Evolutionary conservation across 2,113 vertebrate species (phyloP).

Genomic region (Struthio camelus): DNA sequence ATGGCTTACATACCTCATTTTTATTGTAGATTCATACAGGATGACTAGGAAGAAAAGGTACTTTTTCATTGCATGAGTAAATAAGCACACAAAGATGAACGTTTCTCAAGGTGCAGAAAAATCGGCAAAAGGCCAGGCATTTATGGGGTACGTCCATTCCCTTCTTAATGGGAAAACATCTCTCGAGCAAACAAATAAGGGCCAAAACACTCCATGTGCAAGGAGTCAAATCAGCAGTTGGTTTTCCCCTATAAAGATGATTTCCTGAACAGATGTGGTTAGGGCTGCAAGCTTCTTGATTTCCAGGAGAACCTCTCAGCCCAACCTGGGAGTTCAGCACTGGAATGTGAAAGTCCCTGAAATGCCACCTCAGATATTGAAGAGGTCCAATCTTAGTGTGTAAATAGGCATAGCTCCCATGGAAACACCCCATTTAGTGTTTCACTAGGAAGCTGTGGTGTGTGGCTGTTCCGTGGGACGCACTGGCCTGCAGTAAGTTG

Average conservation of each 20-base stretch:
- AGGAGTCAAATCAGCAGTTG: not conserved
- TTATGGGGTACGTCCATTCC: not conserved
- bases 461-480: not conserved
- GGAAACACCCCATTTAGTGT: not conserved
- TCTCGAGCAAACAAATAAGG: not conserved
- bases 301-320: not conserved
- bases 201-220: not conserved
- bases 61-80: constrained; percentile 51
- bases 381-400: not conserved
- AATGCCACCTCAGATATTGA: not conserved
- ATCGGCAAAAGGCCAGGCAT: not conserved
- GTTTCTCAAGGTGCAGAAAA: constrained; percentile 26
- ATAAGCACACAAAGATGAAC: constrained; percentile 34
- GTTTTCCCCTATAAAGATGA: not conserved
- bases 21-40: constrained; percentile 65
- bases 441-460: not conserved
- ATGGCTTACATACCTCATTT: constrained; percentile 70
- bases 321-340: not conserved
- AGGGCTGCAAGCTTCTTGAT: not conserved
- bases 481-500: not conserved
- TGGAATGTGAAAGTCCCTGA: not conserved
- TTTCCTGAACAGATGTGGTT: not conserved
- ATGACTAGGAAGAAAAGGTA: constrained; percentile 37
- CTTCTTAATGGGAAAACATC: not conserved
- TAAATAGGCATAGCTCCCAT: not conserved